Conservation (phyloP, 2,888 invertebrate genomes). For the Eilema depressum region DNA sequence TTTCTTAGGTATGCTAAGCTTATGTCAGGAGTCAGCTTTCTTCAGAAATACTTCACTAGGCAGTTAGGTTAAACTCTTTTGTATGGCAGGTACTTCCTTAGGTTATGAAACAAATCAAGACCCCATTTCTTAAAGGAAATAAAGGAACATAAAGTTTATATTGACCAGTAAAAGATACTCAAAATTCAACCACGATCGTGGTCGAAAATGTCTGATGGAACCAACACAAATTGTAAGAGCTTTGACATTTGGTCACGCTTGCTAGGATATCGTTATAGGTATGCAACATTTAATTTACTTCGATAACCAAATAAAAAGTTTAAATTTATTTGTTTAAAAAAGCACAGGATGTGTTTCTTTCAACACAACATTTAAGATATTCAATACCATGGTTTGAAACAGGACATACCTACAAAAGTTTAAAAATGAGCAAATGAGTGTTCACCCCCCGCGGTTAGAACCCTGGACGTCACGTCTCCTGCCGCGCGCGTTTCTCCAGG, state of each 20-base stretch:
- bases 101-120: no score
- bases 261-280: neutral
- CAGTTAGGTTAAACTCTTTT: no score
- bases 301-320: neutral
- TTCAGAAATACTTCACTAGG: no score
- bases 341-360: constrained; percentile 19
- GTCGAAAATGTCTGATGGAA: neutral
- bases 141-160: no score
- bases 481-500: constrained; percentile 58
- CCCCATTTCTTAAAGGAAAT: no score
- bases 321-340: neutral
- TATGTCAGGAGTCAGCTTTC: no score
- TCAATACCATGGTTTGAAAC: constrained; percentile 38
- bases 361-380: constrained; percentile 36
- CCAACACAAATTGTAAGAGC: neutral
- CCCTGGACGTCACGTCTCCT: constrained; percentile 58
- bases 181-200: neutral
- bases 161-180: neutral
- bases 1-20: no score
- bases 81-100: no score
- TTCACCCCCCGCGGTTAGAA: constrained; percentile 60
- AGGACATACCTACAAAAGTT: constrained; percentile 46
- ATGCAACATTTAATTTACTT: neutral
- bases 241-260: neutral
- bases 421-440: constrained; percentile 65